Conservation (phyloP, 2,797 vertebrate genomes). For the Tangara arthus region DNA sequence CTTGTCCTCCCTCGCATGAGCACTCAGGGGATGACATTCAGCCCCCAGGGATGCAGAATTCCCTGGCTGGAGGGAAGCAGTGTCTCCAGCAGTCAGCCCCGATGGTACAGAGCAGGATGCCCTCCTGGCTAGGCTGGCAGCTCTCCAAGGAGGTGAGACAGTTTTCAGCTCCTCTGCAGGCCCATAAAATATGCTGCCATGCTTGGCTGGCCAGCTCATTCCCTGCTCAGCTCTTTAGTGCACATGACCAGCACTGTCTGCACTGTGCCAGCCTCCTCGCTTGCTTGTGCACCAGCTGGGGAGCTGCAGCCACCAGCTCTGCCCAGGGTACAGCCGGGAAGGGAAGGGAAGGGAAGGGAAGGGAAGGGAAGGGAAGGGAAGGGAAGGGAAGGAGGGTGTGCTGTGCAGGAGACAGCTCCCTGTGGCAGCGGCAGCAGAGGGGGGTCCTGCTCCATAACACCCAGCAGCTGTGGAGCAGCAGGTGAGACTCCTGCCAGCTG, state of each 20-base stretch:
- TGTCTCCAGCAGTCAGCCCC: background rate
- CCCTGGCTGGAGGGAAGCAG: background rate
- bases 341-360: too few relatives aligned
- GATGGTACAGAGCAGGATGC: background rate
- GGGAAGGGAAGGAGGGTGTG: background rate
- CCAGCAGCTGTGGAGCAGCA: background rate
- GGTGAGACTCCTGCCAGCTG: background rate
- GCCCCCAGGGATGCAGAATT: background rate
- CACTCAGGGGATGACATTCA: background rate
- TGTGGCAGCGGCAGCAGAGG: rapidly evolving
- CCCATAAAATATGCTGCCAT: background rate
- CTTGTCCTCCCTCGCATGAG: background rate
- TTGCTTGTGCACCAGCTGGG: background rate
- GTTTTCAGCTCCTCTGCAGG: background rate
- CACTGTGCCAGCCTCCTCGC: background rate
- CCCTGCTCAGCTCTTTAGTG: background rate
- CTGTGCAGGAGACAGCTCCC: background rate
- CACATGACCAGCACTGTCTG: background rate
- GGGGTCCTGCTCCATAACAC: rapidly evolving
- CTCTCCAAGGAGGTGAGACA: background rate
- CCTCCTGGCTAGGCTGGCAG: background rate
- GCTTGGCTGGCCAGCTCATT: background rate
- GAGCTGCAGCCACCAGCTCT: background rate
- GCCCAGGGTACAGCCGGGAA: background rate
- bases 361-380: too few relatives aligned